Evolutionary conservation across 2,797 vertebrate genomes (phyloP).

Genomic region (Labroides dimidiatus): DNA sequence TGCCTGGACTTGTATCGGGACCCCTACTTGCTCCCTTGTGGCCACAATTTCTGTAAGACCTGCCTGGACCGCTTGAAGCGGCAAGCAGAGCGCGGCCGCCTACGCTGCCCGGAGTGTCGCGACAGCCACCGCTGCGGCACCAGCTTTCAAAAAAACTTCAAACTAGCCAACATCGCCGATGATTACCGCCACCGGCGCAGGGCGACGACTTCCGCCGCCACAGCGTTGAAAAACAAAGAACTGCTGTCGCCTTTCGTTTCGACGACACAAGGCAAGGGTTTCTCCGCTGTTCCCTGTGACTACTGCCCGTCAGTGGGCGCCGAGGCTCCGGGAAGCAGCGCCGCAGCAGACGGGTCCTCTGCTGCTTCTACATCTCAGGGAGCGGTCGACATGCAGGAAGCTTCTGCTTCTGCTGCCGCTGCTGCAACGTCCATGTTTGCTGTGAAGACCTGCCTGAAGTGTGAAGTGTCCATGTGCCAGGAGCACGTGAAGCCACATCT

Average conservation of each 20-base stretch:
- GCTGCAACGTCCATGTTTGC: conserved; percentile 38
- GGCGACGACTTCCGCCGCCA: neutral
- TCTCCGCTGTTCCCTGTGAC: conserved; percentile 66
- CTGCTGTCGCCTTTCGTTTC: neutral
- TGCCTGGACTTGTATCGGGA: conserved; percentile 82
- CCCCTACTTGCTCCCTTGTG: conserved; percentile 80
- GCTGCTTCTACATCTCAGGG: conserved; percentile 31
- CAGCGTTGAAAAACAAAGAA: conserved; percentile 24
- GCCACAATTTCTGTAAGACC: conserved; percentile 83
- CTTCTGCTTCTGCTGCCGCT: neutral
- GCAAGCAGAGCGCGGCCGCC: conserved; percentile 56
- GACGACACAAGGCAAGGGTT: neutral
- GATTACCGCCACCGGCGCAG: conserved; percentile 67
- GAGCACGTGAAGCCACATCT: conserved; percentile 83
- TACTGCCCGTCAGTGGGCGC: conserved; percentile 63
- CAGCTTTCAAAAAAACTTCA: conserved; percentile 81
- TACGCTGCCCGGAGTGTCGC: conserved; percentile 83
- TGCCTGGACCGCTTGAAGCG: conserved; percentile 75
- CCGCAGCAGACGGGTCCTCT: neutral
- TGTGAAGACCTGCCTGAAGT: conserved; percentile 76
- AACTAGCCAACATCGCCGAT: conserved; percentile 81
- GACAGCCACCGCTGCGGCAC: conserved; percentile 63
- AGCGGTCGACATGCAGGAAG: neutral
- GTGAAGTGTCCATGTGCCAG: conserved; percentile 86
- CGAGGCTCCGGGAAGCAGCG: neutral